phyloP scores from a whole-genome alignment of 2,888 invertebrate species.

The Phyllotreta cruciferae region DNA sequence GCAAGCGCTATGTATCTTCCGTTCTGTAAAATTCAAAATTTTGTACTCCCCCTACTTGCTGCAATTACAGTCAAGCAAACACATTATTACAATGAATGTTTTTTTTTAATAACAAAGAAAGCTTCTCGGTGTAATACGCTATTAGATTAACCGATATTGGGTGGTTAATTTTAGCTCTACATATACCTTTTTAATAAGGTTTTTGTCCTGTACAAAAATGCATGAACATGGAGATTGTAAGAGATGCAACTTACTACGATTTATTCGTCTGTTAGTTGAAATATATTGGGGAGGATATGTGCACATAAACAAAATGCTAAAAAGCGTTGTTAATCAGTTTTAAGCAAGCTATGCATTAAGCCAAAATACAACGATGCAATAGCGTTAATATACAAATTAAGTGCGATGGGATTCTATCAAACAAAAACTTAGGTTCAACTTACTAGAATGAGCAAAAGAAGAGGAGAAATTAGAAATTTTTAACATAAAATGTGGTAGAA shows the following conservation, averaged over 20 bases:
- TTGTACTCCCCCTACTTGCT: not conserved
- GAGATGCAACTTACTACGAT: no score
- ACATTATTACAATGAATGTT: not conserved
- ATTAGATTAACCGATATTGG: no score
- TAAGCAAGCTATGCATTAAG: not conserved
- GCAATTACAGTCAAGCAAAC: not conserved
- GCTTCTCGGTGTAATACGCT: no score
- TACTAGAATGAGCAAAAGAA: constrained; percentile 58
- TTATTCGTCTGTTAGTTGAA: not conserved
- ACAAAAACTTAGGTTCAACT: constrained; percentile 50
- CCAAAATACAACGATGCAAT: not conserved
- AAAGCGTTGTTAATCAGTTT: constrained; percentile 7
- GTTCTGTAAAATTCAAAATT: constrained; percentile 64
- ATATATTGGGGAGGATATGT: not conserved
- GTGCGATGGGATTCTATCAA: constrained; percentile 11
- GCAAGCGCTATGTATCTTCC: constrained; percentile 87
- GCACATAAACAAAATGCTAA: constrained; percentile 7
- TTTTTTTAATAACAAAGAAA: no score
- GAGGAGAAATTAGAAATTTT: constrained; percentile 57
- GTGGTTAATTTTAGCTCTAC: no score
- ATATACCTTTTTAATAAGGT: no score
- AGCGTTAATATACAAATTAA: constrained; percentile 6
- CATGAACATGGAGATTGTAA: no score
- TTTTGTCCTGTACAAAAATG: no score
- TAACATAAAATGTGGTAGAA: constrained; percentile 71